A percentile compares a stretch with the other conserved stretches of the same genome.
These are phyloP conservation scores for Torymus aiolomorphi DNA, from an alignment of 2,888 invertebrate species.

Conservation along the genomic window DNA sequence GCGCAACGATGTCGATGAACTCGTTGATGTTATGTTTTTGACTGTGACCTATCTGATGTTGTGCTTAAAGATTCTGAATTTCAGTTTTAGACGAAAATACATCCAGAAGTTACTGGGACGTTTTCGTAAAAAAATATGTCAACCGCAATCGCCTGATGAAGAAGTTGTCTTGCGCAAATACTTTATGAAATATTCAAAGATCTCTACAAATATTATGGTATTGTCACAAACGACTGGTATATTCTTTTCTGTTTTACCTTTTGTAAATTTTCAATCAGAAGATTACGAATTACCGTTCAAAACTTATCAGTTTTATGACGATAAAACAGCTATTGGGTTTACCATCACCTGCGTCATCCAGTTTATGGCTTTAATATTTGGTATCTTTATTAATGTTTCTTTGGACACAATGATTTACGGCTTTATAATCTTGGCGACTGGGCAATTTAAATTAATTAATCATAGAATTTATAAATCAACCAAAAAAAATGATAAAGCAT, in stretches of 20 bases:
- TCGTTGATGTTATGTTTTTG: conserved; percentile 41
- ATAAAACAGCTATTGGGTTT: no score
- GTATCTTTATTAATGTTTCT: conserved; percentile 42
- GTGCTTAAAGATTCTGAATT: conserved; percentile 39
- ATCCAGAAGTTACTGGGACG: conserved; percentile 10
- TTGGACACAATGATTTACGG: conserved; percentile 52
- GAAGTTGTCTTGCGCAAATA: conserved; percentile 33
- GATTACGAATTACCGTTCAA: no score
- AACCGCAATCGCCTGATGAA: conserved; percentile 37
- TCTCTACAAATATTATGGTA: conserved; percentile 24
- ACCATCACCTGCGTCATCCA: no score
- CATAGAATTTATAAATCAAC: conserved; percentile 21
- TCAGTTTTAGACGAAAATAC: not conserved
- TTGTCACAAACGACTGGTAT: conserved; percentile 26
- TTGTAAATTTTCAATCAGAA: conserved; percentile 10
- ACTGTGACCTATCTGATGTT: conserved; percentile 33
- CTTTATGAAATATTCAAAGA: not conserved
- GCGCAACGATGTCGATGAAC: conserved; percentile 26
- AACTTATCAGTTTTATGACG: no score
- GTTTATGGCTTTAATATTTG: no score
- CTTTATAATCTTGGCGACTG: conserved; percentile 40
- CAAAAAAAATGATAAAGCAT: not conserved
- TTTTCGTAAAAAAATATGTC: conserved; percentile 17
- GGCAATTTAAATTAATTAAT: conserved; percentile 43
- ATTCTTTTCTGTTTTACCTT: conserved; percentile 27